Base-by-base conservation (phyloP, 2,797 vertebrate species). In the Alauda arvensis region DNA sequence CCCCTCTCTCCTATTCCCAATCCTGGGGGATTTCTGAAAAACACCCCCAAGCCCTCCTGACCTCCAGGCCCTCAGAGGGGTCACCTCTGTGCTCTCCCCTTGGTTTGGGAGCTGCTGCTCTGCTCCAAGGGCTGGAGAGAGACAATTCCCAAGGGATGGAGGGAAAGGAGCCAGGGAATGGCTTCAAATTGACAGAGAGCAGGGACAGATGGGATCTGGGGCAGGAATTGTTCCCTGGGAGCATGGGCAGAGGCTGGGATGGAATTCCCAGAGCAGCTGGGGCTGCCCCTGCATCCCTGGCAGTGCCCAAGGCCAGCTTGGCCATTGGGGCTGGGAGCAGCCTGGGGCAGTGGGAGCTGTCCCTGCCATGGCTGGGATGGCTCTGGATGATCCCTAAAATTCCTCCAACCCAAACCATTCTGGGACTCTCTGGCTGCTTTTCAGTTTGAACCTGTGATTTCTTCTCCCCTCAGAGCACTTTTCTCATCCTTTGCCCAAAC, bases 111-210 rank as follows among this genome's bases (percentile, higher is more conserved):
- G 34, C 29, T 68, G 42, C 63, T 78, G 55, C 74, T 76, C 4
- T 28, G 57, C 66, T 40, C 62, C 42, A 37, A 33, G 62, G 57
- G 18, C 34, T 48, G 26, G 60, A 34, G 48, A 23, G 60, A 34
- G 48, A 23, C 6, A 23, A 8, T 76, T 55, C 2, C 23, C 34
- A 28, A 16, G 26, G 34, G 9, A 0, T 45, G 53, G 0, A 34
- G 48, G 11, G 40, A 16, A 42, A 43, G 65, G 2, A 69, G 3
- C 1, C 29, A 40, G 82, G 56, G 42, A 77, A 43, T 24, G 37
- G 49, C 6, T 42, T 2, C 71, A 3, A 0, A 16, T 2, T 2
- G 18, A 3, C 0, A 48, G 9, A 5, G 15, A 3, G 33, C 3
- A 19, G 40, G 34, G 3, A 1, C 12, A 0, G 48, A 3, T 33